Evolutionary conservation across 2,113 vertebrate genomes (phyloP).

Genomic region (Nycticryphes semicollaris): DNA sequence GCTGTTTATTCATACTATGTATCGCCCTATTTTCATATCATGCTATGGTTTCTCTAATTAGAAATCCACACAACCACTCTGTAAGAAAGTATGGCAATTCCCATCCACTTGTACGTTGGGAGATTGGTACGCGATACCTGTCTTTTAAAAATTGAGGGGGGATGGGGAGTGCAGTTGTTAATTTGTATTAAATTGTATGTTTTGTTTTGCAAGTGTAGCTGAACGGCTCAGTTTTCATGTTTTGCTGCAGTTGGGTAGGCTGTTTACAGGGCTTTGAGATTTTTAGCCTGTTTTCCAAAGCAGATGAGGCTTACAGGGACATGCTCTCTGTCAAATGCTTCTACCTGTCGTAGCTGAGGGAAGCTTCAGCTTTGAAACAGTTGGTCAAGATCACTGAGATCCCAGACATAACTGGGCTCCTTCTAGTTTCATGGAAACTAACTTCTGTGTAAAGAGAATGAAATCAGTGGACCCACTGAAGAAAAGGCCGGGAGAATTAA

Average conservation of each 20-base stretch:
- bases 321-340: background rate
- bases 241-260: background rate
- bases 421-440: background rate
- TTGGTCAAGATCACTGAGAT: background rate
- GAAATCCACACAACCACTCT: background rate
- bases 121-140: rapidly evolving
- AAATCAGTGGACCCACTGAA: background rate
- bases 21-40: background rate
- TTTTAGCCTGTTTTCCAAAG: background rate
- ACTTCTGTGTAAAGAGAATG: background rate
- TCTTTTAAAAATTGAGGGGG: background rate
- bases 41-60: background rate
- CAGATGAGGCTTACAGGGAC: background rate
- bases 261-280: background rate
- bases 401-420: background rate
- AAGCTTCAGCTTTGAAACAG: background rate
- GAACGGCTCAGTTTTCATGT: background rate
- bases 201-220: background rate
- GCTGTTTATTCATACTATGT: background rate
- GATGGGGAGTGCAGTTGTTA: background rate
- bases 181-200: background rate
- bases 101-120: background rate
- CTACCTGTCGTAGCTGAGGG: background rate
- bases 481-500: background rate
- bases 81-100: background rate